Evolutionary conservation across 2,797 vertebrate genomes (phyloP), one percentile per base, ranked within the genome.

Genomic region (Sebastes dallii): DNA sequence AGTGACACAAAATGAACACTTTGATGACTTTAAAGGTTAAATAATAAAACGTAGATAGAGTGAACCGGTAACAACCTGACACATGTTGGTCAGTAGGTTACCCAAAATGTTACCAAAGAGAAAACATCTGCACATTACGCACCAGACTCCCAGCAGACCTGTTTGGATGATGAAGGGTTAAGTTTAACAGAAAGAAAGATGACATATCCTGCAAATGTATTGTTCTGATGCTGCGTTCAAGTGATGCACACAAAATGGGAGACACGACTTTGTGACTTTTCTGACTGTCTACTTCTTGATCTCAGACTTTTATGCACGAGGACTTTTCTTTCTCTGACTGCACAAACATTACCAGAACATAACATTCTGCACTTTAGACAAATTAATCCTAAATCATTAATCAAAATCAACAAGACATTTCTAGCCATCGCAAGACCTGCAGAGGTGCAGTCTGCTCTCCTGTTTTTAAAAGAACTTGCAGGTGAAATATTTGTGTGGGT

Each of bases 161-260:
- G 54, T 54, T 11, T 54, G 85, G 89, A n/a, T 27, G 66, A 25
- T 72, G 60, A 93, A 85, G 89, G 89, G 92, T 94, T 94, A 93
- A 95, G 2, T 72, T 74, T 27, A 66, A 6, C 59, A 69, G 12
- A 36, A 36, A 36, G 36, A 72, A 80, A 77, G 12, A 67, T 81
- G 60, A 36, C 14, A 66, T 32, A 81, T 66, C 56, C 56, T 34
- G 22, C 27, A 27, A 52, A 76, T 88, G 71, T 81, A 85, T 88
- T 90, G 86, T 90, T 71, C 75, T 74, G 34, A 36, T 82, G 85
- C 32, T 92, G 80, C 86, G 61, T 89, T 89, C 75, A 80, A 3
- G 67, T 42, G 60, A 73, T 55, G 18, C 7, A 18, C 7, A 10
- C 16, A 65, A 76, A 82, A 54, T 69, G 0, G 46, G 56, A 81